phyloP scores from a whole-genome alignment of 1,140 invertebrate genomes.

The Helicoverpa armigera region DNA sequence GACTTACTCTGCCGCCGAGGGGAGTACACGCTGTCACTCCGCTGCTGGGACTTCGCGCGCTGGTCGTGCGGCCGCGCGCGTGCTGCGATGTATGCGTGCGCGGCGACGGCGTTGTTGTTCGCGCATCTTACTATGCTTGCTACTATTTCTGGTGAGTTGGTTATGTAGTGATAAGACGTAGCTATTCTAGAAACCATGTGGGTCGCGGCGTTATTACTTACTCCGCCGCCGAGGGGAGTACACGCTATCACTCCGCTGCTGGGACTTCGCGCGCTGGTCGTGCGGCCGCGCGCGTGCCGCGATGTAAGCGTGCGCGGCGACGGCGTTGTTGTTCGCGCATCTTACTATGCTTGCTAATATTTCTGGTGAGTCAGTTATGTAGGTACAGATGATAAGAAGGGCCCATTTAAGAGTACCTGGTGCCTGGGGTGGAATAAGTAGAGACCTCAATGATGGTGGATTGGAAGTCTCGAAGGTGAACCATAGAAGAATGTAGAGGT shows the following conservation, averaged over 20 bases:
- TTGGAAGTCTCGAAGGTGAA: too few species aligned
- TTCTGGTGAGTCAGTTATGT: constrained; percentile 60
- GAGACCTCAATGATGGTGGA: too few species aligned
- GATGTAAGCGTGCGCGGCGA: constrained; percentile 79
- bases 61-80: constrained; percentile 79
- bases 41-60: constrained; percentile 81
- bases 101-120: constrained; percentile 77
- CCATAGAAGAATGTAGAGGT: too few species aligned
- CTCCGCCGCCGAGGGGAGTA: constrained; percentile 79
- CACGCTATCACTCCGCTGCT: constrained; percentile 76
- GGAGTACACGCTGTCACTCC: constrained; percentile 76
- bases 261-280: constrained; percentile 81
- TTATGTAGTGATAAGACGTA: too few species aligned
- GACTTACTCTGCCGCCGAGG: constrained; percentile 78
- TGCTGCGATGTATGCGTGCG: constrained; percentile 80
- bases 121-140: constrained; percentile 73
- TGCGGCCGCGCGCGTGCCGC: constrained; percentile 77
- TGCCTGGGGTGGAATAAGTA: too few species aligned
- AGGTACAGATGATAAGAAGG: neutral
- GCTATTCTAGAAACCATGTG: constrained; percentile 81
- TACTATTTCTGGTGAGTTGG: constrained; percentile 70
- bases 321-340: constrained; percentile 77
- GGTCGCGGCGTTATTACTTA: constrained; percentile 78
- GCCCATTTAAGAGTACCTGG: too few species aligned
- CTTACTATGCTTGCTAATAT: constrained; percentile 73